Conservation (phyloP, 2,797 vertebrate genomes). For the Mus minutoides region DNA sequence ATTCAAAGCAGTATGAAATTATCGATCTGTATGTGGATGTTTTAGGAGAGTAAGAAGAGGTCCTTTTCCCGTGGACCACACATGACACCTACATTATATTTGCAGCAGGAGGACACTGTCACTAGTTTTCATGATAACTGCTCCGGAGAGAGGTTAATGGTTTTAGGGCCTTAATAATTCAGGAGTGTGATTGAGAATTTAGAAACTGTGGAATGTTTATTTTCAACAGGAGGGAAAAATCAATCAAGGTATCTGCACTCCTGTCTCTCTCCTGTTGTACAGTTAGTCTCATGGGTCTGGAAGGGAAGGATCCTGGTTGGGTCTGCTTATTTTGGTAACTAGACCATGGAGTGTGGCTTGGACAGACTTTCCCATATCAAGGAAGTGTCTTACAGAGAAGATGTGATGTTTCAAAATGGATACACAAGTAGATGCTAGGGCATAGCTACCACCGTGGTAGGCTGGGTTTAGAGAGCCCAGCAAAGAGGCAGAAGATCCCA, state of each 20-base stretch:
- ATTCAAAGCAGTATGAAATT: neutral
- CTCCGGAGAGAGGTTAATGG: neutral
- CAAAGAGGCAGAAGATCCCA: neutral
- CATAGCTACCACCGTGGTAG: neutral
- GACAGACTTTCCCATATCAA: neutral
- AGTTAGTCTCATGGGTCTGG: neutral
- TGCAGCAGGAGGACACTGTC: neutral
- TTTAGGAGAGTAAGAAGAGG: conserved; percentile 43
- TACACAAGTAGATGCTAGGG: neutral
- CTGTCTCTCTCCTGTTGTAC: neutral
- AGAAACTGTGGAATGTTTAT: conserved; percentile 15
- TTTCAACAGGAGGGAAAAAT: conserved; percentile 32
- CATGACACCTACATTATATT: conserved; percentile 35
- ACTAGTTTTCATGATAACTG: conserved; percentile 20
- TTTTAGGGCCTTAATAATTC: conserved; percentile 39
- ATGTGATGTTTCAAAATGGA: neutral
- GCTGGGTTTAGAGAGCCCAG: neutral
- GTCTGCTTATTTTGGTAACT: neutral
- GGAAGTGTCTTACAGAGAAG: neutral
- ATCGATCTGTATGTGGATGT: neutral
- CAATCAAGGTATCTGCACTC: neutral
- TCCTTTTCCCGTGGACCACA: neutral
- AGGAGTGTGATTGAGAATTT: conserved; percentile 48
- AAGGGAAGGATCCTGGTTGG: neutral
- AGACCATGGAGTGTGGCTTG: neutral